These are phyloP conservation scores for Bombus vancouverensis DNA, from an alignment of 1,140 invertebrate genomes.

Conservation along the genomic window DNA sequence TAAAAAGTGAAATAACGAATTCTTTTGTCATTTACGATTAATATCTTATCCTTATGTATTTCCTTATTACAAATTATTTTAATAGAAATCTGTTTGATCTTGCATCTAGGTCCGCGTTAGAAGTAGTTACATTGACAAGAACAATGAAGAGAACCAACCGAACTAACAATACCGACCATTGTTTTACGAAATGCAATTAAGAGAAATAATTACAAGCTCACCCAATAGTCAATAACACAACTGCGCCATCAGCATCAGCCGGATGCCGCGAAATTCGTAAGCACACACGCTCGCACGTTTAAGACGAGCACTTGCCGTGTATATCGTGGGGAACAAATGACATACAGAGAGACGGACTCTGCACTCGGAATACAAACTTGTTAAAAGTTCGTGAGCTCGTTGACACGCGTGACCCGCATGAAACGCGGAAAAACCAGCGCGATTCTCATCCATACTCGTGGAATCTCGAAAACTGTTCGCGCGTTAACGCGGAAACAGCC, in stretches of 20 bases:
- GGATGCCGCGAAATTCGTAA: slow-evolving; percentile 6
- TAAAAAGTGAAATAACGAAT: too few species aligned
- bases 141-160: too few species aligned
- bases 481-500: background rate
- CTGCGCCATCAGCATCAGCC: background rate
- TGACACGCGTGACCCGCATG: slow-evolving; percentile 17
- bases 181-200: too few species aligned
- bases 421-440: background rate
- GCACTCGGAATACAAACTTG: slow-evolving; percentile 13
- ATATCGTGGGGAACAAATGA: slow-evolving; percentile 1
- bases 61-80: too few species aligned
- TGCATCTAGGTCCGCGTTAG: too few species aligned
- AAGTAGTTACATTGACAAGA: too few species aligned
- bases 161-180: too few species aligned
- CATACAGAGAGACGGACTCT: slow-evolving; percentile 2
- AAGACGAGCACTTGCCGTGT: background rate
- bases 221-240: background rate
- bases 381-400: background rate
- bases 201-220: background rate
- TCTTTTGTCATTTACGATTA: too few species aligned
- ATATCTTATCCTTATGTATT: too few species aligned
- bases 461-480: background rate
- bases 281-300: background rate
- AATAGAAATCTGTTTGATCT: too few species aligned
- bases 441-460: background rate